A percentile compares a stretch with the other conserved stretches of the same genome.
phyloP scores from a whole-genome alignment of 2,113 vertebrate species.

The Sylvilagus bachmani region DNA sequence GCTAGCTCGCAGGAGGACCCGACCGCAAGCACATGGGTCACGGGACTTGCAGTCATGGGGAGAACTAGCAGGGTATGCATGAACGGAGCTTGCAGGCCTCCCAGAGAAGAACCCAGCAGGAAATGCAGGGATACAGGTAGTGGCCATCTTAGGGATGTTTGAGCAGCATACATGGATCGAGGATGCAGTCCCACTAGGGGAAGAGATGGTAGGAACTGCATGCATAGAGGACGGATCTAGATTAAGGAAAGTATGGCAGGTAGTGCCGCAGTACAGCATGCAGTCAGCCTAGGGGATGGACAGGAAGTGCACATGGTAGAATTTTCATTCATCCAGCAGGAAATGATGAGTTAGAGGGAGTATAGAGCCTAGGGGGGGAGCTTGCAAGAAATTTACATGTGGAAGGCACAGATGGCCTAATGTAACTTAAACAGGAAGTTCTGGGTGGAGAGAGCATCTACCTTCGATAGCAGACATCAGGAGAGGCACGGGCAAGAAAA shows the following conservation, averaged over 20 bases:
- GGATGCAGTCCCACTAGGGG: not conserved
- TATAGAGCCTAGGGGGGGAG: not conserved
- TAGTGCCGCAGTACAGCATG: too few relatives aligned
- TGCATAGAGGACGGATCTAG: not conserved
- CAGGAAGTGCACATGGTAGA: too few relatives aligned
- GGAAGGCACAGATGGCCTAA: too few relatives aligned
- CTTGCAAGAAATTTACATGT: not conserved
- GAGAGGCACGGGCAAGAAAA: not conserved
- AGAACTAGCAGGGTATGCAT: not conserved
- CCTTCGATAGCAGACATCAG: not conserved
- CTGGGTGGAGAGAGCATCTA: not conserved
- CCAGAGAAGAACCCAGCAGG: not conserved
- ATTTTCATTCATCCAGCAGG: too few relatives aligned
- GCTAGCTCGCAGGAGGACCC: not conserved
- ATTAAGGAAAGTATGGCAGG: not conserved
- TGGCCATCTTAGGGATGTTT: not conserved
- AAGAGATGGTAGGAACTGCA: not conserved
- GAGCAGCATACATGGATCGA: not conserved
- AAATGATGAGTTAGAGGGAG: not conserved
- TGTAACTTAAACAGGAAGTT: not conserved
- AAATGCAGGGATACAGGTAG: not conserved
- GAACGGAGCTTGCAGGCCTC: not conserved
- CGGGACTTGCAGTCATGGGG: not conserved
- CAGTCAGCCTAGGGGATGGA: not conserved
- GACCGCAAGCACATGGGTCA: not conserved